Conservation (phyloP, 2,797 vertebrate genomes). For the Mus caroli region DNA sequence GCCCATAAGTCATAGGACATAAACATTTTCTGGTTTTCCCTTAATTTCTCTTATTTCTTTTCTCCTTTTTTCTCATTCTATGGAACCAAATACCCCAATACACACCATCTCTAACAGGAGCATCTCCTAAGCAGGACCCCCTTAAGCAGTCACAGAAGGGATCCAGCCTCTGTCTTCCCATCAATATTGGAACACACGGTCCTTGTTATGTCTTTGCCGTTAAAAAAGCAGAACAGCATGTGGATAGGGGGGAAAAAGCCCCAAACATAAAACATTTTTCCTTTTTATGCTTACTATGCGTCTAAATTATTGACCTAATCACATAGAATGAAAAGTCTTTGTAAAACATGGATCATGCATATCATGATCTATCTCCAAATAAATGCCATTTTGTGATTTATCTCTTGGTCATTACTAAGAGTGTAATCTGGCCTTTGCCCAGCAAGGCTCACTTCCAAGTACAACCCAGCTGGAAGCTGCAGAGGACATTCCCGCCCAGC, state of each 20-base stretch:
- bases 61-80: not conserved
- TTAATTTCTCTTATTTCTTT: not conserved
- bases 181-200: not conserved
- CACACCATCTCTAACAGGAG: not conserved
- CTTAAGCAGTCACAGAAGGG: not conserved
- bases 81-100: not conserved
- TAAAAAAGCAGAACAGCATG: not conserved
- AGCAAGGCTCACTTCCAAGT: not conserved
- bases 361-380: slow-evolving; percentile 16
- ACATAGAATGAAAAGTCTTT: slow-evolving; percentile 25
- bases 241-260: not conserved
- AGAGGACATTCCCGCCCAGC: not conserved
- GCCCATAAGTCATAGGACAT: not conserved
- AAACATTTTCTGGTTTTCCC: not conserved
- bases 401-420: not conserved
- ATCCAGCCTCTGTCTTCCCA: not conserved
- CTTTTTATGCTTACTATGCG: not conserved
- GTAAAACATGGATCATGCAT: not conserved
- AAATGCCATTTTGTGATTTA: not conserved
- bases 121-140: not conserved
- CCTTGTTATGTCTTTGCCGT: not conserved
- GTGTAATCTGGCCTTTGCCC: not conserved
- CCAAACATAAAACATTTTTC: not conserved
- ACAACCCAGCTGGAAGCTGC: not conserved
- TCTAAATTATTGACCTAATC: not conserved